phyloP scores from a whole-genome alignment of 2,888 invertebrate genomes.

The Gnatocerus cornutus region DNA sequence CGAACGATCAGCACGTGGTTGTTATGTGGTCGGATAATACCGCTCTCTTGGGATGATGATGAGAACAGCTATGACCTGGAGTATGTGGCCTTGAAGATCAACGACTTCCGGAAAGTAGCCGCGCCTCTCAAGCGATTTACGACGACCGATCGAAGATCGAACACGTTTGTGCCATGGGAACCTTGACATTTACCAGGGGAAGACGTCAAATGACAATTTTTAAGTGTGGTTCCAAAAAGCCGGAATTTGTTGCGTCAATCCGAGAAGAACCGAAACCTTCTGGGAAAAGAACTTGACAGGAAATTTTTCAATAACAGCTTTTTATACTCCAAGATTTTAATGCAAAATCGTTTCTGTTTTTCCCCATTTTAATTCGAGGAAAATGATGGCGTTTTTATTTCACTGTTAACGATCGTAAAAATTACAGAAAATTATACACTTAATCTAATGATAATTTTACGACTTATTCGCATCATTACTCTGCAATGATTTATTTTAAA shows the following conservation, averaged over 20 bases:
- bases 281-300: background rate
- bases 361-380: too few relatives aligned
- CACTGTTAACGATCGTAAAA: too few relatives aligned
- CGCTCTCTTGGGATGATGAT: constrained; percentile 54
- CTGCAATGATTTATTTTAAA: too few relatives aligned
- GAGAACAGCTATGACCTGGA: constrained; percentile 59
- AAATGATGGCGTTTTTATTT: too few relatives aligned
- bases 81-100: constrained; percentile 62
- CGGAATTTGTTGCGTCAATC: constrained; percentile 1
- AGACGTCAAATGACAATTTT: constrained; percentile 37
- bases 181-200: constrained; percentile 40
- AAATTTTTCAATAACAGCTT: background rate
- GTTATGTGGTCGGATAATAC: constrained; percentile 51
- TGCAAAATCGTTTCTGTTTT: too few relatives aligned
- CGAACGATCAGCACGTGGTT: constrained; percentile 54
- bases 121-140: constrained; percentile 56
- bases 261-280: too few relatives aligned
- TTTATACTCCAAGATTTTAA: too few relatives aligned
- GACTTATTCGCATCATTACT: too few relatives aligned
- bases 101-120: constrained; percentile 65
- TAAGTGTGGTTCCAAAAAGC: constrained; percentile 2
- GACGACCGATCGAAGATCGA: constrained; percentile 36
- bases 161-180: constrained; percentile 35
- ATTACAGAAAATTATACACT: too few relatives aligned
- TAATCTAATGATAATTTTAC: too few relatives aligned